Conservation (phyloP, 2,888 invertebrate species). For the Elegia similella region DNA sequence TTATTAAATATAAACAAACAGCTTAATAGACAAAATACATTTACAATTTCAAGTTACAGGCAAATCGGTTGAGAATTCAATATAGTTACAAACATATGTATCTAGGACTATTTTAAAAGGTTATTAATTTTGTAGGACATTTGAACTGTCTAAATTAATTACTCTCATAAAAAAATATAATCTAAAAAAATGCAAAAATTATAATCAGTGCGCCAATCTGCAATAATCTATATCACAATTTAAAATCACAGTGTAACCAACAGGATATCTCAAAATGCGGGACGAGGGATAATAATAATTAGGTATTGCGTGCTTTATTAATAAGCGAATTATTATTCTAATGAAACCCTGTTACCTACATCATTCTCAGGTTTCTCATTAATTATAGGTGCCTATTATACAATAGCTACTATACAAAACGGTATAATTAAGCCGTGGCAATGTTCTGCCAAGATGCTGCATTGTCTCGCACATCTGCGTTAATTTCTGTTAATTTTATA, state of each 20-base stretch:
- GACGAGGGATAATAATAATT: not conserved
- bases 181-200: slow-evolving; percentile 11
- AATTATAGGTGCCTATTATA: not conserved
- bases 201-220: slow-evolving; percentile 1
- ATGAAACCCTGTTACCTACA: slow-evolving; percentile 13
- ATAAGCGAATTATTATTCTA: slow-evolving; percentile 12
- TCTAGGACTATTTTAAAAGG: slow-evolving; percentile 2
- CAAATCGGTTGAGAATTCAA: slow-evolving; percentile 3
- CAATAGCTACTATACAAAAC: not conserved
- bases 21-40: slow-evolving; percentile 18
- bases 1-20: slow-evolving; percentile 10
- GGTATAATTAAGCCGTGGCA: not conserved
- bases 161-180: not conserved
- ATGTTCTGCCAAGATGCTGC: too few relatives aligned
- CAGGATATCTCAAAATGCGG: not conserved
- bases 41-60: slow-evolving; percentile 16
- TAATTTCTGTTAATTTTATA: too few relatives aligned
- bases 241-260: slow-evolving; percentile 5
- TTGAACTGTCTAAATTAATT: not conserved
- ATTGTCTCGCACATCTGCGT: too few relatives aligned
- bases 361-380: slow-evolving; percentile 1
- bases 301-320: slow-evolving; percentile 16
- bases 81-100: not conserved
- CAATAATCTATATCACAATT: slow-evolving; percentile 13
- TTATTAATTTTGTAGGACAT: not conserved